Percentiles rank a stretch among this genome's conserved stretches.
These are phyloP conservation scores for Mormyrus iriodes DNA, from an alignment of 2,113 vertebrate species.

Conservation along the genomic window DNA sequence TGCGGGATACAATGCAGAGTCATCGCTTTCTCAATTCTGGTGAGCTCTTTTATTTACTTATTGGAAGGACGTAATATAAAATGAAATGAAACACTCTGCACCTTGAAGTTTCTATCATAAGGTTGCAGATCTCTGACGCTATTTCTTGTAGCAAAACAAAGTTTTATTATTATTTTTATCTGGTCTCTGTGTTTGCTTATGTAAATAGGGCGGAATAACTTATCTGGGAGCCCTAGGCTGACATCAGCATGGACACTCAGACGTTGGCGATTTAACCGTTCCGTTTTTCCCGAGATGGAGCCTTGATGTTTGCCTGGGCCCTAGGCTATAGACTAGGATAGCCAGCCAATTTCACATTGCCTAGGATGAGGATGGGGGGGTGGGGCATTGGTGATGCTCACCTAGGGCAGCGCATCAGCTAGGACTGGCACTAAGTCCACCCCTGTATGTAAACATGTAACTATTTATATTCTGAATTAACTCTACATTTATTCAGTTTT, in stretches of 20 bases:
- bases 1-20: not conserved
- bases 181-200: not conserved
- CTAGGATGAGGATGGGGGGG: not conserved
- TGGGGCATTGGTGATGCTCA: not conserved
- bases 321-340: not conserved
- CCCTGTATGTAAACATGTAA: not conserved
- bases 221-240: not conserved
- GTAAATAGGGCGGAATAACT: not conserved
- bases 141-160: not conserved
- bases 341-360: not conserved
- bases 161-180: not conserved
- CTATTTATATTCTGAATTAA: not conserved
- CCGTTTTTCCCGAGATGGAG: not conserved
- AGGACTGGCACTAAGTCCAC: not conserved
- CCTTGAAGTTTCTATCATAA: not conserved
- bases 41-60: not conserved
- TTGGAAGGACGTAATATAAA: not conserved
- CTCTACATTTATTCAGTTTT: not conserved
- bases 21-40: not conserved
- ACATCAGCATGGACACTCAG: not conserved
- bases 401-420: not conserved
- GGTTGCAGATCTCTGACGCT: not conserved
- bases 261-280: too few relatives aligned
- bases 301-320: not conserved
- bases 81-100: not conserved